phyloP scores from a whole-genome alignment of 2,888 invertebrate species.

The Acanthoscelides obtectus region DNA sequence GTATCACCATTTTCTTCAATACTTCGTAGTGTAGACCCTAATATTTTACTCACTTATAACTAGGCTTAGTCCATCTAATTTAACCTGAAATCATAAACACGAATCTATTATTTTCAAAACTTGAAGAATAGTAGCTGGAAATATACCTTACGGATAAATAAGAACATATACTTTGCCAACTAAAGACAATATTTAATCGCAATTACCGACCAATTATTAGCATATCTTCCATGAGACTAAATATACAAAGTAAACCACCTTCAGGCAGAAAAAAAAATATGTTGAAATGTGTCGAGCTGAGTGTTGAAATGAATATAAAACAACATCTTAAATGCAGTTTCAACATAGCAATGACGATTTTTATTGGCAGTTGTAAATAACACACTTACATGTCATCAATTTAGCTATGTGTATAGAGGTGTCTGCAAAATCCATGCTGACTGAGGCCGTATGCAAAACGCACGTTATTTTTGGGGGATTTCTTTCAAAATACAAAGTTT shows the following conservation, averaged over 20 bases:
- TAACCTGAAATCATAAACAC: too few species aligned
- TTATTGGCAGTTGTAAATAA: neutral
- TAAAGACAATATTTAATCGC: too few species aligned
- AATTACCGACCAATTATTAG: too few species aligned
- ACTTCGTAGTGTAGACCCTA: too few species aligned
- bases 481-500: neutral
- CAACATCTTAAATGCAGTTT: neutral
- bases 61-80: too few species aligned
- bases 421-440: neutral
- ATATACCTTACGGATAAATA: too few species aligned
- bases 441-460: neutral
- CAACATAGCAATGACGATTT: neutral
- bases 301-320: neutral
- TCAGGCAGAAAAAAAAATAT: neutral
- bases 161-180: too few species aligned
- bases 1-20: too few species aligned
- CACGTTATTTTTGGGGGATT: neutral
- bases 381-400: neutral
- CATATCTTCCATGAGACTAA: neutral
- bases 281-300: neutral
- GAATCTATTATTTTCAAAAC: too few species aligned
- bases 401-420: neutral
- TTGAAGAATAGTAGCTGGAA: too few species aligned
- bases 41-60: too few species aligned
- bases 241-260: neutral